Conservation (phyloP, 2,113 vertebrate genomes). For the Halcyon senegalensis region DNA sequence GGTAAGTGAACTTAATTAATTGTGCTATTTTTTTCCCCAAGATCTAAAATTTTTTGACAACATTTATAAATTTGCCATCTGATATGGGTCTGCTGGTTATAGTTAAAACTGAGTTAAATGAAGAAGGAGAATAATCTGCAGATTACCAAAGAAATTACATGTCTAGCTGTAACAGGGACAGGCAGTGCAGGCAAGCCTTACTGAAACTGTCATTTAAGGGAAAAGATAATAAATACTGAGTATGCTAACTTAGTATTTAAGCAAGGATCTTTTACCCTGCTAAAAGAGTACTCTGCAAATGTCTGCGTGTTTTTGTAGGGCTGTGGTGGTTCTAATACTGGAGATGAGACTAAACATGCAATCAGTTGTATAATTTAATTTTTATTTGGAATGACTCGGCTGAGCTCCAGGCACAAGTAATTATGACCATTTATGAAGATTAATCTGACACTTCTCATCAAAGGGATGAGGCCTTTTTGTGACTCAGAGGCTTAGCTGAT, state of each 20-base stretch:
- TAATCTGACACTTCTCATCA: slow-evolving; percentile 42
- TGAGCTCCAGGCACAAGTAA: slow-evolving; percentile 37
- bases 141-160: background rate
- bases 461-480: background rate
- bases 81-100: rapidly evolving
- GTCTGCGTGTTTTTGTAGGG: background rate
- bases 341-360: background rate
- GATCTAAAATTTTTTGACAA: background rate
- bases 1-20: background rate
- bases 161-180: background rate
- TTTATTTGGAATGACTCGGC: background rate
- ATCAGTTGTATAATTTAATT: background rate
- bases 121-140: background rate
- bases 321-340: background rate
- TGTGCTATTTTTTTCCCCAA: background rate
- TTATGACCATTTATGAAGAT: slow-evolving; percentile 47
- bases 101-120: background rate
- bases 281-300: background rate
- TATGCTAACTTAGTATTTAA: background rate
- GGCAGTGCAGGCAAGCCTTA: background rate
- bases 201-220: background rate
- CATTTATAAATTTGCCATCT: background rate
- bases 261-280: background rate
- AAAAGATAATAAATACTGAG: background rate
- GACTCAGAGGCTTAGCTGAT: slow-evolving; percentile 5